Base-by-base conservation (phyloP, 2,113 vertebrate species). In the Pachypanchax playfairii region DNA sequence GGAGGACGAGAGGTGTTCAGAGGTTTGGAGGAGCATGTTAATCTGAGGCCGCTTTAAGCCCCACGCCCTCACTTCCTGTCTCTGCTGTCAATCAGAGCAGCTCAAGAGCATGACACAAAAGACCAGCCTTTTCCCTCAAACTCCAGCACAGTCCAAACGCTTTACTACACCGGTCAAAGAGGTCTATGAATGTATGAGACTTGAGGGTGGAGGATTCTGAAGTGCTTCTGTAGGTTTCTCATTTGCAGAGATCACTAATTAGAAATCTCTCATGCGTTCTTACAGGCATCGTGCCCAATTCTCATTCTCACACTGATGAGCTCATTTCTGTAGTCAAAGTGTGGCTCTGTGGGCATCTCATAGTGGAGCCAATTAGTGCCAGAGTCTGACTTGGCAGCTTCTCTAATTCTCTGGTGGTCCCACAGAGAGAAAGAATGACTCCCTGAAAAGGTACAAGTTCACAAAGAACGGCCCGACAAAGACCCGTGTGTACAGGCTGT, bases 341-440 rank as follows among this genome's bases (percentile, higher is more conserved):
- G 78, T 83, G 81, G 75, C 83, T 80, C 77, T 68, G 70, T 80
- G 77, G 73, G 80, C 68, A 49, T 67, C 75, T 67, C 73, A 79
- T 70, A 83, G 83, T 70, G 76, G 65, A 67, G 84, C 84, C 80
- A 87, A 87, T 90, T 85, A 87, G 77, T 79, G 85, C 85, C 80
- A 79, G 80, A 83, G 84, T 85, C 85, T 56, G 60, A 81, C 73
- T 84, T 88, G 85, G 85, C 85, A 61, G 69, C 48, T 13, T 44
- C 63, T 65, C 65, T 64, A 43, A 66, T 85, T 87, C 77, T 61
- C 88, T 86, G 88, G 88, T 90, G 88, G 88, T 88, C 87, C 85
- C 62, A 80, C 86, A 84, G 87, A 73, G 88, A 73, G 64, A 65
- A 70, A 86, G 76, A 88, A 85, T 56, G 82, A 75, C 67, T 68